Conservation (phyloP, 2,113 vertebrate genomes). For the Eulemur rufifrons region DNA sequence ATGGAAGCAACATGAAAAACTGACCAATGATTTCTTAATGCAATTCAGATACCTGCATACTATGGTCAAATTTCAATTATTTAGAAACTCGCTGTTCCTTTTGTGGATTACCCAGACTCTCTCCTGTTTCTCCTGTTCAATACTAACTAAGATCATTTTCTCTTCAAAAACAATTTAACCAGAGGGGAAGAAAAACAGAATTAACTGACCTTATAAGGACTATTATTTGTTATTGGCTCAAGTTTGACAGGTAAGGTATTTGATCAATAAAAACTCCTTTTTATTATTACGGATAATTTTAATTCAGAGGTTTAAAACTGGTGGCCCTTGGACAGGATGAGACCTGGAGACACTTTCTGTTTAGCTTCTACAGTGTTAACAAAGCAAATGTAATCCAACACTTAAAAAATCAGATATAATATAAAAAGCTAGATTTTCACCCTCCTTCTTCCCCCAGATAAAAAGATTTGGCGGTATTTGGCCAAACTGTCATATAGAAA, state of each 20-base stretch:
- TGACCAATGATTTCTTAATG: conserved; percentile 11
- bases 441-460: not conserved
- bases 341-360: not conserved
- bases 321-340: not conserved
- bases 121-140: not conserved
- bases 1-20: not conserved
- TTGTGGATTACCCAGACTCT: not conserved
- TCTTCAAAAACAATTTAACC: conserved; percentile 4
- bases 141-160: conserved; percentile 2
- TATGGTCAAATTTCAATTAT: not conserved
- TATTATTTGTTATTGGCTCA: not conserved
- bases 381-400: not conserved
- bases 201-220: not conserved
- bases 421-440: not conserved
- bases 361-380: not conserved
- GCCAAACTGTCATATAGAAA: not conserved
- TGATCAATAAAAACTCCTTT: not conserved
- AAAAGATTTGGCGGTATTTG: not conserved
- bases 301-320: not conserved
- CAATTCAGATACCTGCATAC: not conserved
- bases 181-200: not conserved
- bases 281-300: not conserved
- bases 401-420: not conserved
- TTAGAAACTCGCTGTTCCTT: not conserved
- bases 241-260: not conserved